Evolutionary conservation across 1,140 invertebrate species (phyloP).

Genomic region (Telenomus remus): DNA sequence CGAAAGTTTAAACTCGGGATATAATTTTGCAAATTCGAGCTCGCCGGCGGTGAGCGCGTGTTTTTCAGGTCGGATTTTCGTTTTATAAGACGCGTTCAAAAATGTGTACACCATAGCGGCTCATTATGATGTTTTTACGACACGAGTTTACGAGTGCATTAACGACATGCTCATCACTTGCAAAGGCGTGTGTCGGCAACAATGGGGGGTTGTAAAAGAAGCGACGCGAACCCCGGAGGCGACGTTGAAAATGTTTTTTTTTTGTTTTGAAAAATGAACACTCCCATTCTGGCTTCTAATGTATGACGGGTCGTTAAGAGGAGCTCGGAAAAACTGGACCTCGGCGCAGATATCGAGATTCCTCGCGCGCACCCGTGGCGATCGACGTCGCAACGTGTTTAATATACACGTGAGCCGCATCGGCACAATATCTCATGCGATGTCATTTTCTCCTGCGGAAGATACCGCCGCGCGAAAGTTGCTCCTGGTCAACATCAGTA

Average conservation of each 20-base stretch:
- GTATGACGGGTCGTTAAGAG: slow-evolving; percentile 35
- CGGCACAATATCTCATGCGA: slow-evolving; percentile 8
- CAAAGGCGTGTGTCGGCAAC: slow-evolving; percentile 18
- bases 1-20: too few species aligned
- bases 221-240: slow-evolving; percentile 1
- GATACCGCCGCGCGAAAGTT: slow-evolving; percentile 34
- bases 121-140: slow-evolving; percentile 21
- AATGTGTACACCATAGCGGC: slow-evolving; percentile 14
- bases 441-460: slow-evolving; percentile 52
- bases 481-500: slow-evolving; percentile 29
- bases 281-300: slow-evolving; percentile 44
- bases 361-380: slow-evolving; percentile 19
- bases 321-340: slow-evolving; percentile 44
- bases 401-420: slow-evolving; percentile 35
- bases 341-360: slow-evolving; percentile 38
- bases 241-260: too few species aligned
- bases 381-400: slow-evolving; percentile 23
- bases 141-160: slow-evolving; percentile 25
- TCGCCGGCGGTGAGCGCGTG: too few species aligned
- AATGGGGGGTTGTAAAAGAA: slow-evolving; percentile 12
- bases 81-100: neutral
- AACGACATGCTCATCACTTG: slow-evolving; percentile 36
- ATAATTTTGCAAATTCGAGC: too few species aligned
- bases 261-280: slow-evolving; percentile 44
- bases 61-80: too few species aligned